phyloP scores from a whole-genome alignment of 2,113 vertebrate genomes.

The Semnornis frantzii region DNA sequence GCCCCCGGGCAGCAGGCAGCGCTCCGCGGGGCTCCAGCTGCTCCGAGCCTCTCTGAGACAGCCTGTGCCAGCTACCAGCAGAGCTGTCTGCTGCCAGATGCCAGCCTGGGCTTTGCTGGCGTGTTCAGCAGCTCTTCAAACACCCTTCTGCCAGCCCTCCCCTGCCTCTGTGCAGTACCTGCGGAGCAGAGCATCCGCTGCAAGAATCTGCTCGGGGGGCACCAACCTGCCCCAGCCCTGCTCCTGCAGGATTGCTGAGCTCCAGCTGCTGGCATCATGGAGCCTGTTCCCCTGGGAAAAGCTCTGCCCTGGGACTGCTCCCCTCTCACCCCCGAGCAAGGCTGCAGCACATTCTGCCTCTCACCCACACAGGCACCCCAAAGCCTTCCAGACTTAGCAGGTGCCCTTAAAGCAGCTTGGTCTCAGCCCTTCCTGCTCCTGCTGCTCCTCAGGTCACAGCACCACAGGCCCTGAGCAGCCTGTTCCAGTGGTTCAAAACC shows the following conservation, averaged over 20 bases:
- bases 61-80: not conserved
- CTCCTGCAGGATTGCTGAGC: not conserved
- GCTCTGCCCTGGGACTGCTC: not conserved
- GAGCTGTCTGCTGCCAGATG: not conserved
- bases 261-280: accelerated
- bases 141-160: not conserved
- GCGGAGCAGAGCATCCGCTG: not conserved
- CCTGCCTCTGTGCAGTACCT: not conserved
- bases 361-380: not conserved
- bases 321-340: not conserved
- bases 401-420: not conserved
- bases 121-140: not conserved
- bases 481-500: too few species aligned
- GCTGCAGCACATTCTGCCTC: not conserved
- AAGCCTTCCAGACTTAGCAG: accelerated
- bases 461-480: not conserved
- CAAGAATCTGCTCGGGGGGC: not conserved
- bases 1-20: not conserved
- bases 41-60: not conserved
- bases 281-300: not conserved
- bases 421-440: not conserved
- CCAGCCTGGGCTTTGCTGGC: not conserved
- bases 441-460: not conserved
- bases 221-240: not conserved
- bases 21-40: not conserved